Percentiles rank a stretch among this genome's conserved stretches.
Conservation (phyloP, 2,113 vertebrate genomes). For the Campylomormyrus tamandua region DNA sequence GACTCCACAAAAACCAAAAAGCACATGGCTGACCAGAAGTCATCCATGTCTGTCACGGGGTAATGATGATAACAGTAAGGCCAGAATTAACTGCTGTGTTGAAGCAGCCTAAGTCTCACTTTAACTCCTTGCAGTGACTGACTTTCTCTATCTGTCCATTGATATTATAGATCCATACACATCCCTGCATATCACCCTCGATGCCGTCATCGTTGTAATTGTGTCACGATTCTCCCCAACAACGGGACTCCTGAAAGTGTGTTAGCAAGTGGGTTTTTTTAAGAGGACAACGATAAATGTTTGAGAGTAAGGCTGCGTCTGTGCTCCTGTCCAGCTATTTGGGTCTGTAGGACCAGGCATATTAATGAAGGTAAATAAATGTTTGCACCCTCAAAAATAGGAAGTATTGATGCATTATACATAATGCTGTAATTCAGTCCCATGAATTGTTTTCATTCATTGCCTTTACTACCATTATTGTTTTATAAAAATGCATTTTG, state of each 20-base stretch:
- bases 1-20: slow-evolving; percentile 43
- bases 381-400: background rate
- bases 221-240: background rate
- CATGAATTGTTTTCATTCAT: background rate
- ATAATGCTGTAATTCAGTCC: background rate
- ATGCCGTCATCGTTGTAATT: background rate
- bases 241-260: background rate
- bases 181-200: background rate
- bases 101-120: slow-evolving; percentile 35
- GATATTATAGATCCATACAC: background rate
- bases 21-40: slow-evolving; percentile 18
- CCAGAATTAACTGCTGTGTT: slow-evolving; percentile 22
- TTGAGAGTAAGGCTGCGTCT: background rate
- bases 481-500: slow-evolving; percentile 7
- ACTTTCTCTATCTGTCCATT: background rate
- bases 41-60: slow-evolving; percentile 37
- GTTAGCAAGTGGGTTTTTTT: background rate
- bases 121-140: slow-evolving; percentile 4
- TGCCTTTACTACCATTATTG: background rate
- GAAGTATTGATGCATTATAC: background rate
- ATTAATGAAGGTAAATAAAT: background rate
- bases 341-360: background rate
- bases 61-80: slow-evolving; percentile 39
- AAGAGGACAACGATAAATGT: background rate
- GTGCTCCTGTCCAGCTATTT: background rate